Base-by-base conservation (phyloP, 2,888 invertebrate species). In the Diarsia brunnea region DNA sequence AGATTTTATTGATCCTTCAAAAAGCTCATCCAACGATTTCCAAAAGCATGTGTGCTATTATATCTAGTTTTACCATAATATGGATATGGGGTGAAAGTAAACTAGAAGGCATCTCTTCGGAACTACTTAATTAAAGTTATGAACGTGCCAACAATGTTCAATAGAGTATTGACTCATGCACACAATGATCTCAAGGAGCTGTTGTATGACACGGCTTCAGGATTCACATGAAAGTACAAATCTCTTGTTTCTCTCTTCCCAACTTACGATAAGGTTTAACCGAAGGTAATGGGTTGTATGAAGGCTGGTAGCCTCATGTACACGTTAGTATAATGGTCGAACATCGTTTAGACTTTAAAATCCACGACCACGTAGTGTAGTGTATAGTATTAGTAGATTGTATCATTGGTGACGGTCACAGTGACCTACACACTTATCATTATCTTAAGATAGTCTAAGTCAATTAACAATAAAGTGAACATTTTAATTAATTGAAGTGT, bases 191-290 rank as follows among this genome's bases (percentile, higher is more conserved):
- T 86, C 88, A 81, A 74, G 70, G 69, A 78, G 75, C 76, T 73
- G 84, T 65, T 68, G 79, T 84, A 64, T 69, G 27, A 75, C 79
- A 79, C 63, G 47, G 87, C 73, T 84, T 69, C 69, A 60, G 71
- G 75, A 73, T 78, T 70, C 74, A 76, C 58, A 49, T 60, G 49
- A 70, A 77, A 88, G 87, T 88, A 88, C 88, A 86, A 86, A 86
- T 71, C n/a, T 72, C 45, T 70, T 75, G 14, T 53, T 43, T 49
- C 64, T 70, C 66, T 60, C 27, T 70, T 73, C 55, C 66, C 38
- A 69, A 47, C 1, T 51, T 53, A 69, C 43, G 16, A 16, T 68
- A 67, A 61, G 85, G 49, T 81, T n/a, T 66, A 53, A 55, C 72
- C 60, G 58, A 60, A 43, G 69, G 71, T 76, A 27, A 60, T 27